Conservation (phyloP, 2,888 invertebrate genomes). For the Coleophora deauratella region DNA sequence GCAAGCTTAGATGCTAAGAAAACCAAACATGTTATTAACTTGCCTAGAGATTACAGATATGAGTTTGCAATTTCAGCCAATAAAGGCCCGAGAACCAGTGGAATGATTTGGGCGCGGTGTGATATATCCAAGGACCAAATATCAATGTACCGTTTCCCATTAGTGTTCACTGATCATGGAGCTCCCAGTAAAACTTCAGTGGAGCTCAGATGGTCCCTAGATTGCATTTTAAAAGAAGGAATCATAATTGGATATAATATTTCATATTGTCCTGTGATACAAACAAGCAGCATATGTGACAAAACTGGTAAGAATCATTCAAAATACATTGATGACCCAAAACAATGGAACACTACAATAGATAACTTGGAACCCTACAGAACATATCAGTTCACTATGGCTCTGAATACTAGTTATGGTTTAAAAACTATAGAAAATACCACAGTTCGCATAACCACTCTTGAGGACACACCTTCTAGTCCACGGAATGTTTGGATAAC, state of each 20-base stretch:
- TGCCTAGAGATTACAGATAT: conserved; percentile 74
- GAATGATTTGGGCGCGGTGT: conserved; percentile 90
- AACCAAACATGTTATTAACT: conserved; percentile 73
- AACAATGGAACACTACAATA: conserved; percentile 72
- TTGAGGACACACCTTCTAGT: conserved; percentile 77
- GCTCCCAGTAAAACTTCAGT: conserved; percentile 51
- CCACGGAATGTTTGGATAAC: conserved; percentile 75
- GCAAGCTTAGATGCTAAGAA: conserved; percentile 43
- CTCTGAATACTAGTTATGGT: conserved; percentile 69
- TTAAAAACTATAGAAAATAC: conserved; percentile 53
- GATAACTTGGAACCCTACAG: conserved; percentile 81
- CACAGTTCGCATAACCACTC: conserved; percentile 79
- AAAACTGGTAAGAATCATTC: conserved; percentile 45
- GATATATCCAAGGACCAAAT: conserved; percentile 61
- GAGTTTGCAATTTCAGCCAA: conserved; percentile 90
- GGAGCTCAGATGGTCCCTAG: conserved; percentile 81
- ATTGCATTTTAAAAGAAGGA: conserved; percentile 82
- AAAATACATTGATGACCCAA: conserved; percentile 56
- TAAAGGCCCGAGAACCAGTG: conserved; percentile 79
- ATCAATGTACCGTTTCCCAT: conserved; percentile 71
- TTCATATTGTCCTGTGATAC: conserved; percentile 80
- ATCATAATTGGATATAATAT: conserved; percentile 83
- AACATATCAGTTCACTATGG: conserved; percentile 81
- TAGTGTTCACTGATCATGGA: conserved; percentile 42
- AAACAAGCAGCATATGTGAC: conserved; percentile 71